Evolutionary conservation across 1,140 invertebrate species (phyloP).

Genomic region (Brachionus manjavacas): DNA sequence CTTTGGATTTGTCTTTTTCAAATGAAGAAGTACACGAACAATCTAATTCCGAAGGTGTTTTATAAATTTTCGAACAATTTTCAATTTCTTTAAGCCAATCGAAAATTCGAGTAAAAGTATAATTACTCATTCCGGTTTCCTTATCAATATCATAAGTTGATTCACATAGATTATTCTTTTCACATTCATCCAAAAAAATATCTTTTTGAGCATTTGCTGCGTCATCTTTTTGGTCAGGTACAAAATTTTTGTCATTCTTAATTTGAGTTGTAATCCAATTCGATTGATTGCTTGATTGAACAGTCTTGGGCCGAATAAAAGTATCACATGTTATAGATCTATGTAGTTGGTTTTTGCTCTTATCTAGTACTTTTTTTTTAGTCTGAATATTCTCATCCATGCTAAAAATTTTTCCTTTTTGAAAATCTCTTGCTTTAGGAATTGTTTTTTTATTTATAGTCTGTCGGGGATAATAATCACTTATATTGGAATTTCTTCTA

Average conservation of each 20-base stretch:
- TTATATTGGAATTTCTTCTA: constrained; percentile 11
- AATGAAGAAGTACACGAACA: neutral
- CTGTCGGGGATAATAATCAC: neutral
- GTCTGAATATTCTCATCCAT: neutral
- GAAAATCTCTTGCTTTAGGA: neutral
- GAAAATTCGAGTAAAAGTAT: neutral
- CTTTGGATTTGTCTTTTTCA: neutral
- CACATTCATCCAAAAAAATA: neutral
- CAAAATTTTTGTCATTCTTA: neutral
- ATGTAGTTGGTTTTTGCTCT: neutral
- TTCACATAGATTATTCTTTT: neutral
- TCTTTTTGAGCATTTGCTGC: neutral
- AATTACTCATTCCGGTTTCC: neutral
- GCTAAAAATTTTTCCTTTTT: neutral
- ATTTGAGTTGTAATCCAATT: neutral
- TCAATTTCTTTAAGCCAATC: constrained; percentile 34
- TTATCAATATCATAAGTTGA: neutral
- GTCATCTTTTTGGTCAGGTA: neutral
- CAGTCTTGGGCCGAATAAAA: neutral
- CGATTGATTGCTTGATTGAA: neutral
- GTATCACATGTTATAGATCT: neutral
- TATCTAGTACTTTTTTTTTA: neutral
- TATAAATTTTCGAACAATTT: neutral
- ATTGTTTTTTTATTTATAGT: neutral
- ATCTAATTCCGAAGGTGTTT: neutral